phyloP scores from a whole-genome alignment of 2,888 invertebrate species.

The Polylopha cassiicola region DNA sequence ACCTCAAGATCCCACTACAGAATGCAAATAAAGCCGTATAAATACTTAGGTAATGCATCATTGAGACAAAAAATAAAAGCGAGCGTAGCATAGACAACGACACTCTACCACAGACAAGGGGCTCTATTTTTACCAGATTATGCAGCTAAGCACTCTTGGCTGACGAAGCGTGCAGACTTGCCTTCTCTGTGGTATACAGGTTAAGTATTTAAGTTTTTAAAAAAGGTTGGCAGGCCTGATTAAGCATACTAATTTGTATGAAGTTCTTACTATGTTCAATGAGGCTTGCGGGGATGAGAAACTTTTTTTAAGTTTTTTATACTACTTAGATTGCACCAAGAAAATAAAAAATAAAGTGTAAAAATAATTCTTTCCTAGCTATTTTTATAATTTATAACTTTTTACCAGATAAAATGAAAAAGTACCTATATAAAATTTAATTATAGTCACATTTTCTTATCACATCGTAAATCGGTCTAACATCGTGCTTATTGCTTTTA shows the following conservation, averaged over 20 bases:
- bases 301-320: too few relatives aligned
- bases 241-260: slow-evolving; percentile 22
- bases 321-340: too few relatives aligned
- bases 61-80: slow-evolving; percentile 40
- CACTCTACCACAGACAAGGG: slow-evolving; percentile 43
- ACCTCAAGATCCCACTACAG: too few relatives aligned
- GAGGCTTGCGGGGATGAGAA: too few relatives aligned
- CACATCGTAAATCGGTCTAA: too few relatives aligned
- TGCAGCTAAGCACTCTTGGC: slow-evolving; percentile 47
- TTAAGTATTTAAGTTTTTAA: slow-evolving; percentile 21
- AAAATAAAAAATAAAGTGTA: too few relatives aligned
- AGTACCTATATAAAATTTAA: too few relatives aligned
- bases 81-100: slow-evolving; percentile 36
- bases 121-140: slow-evolving; percentile 69
- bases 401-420: too few relatives aligned
- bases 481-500: too few relatives aligned
- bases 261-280: slow-evolving; percentile 22
- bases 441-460: too few relatives aligned
- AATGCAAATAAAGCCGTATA: slow-evolving; percentile 4
- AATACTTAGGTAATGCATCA: slow-evolving; percentile 33
- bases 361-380: too few relatives aligned
- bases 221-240: slow-evolving; percentile 23
- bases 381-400: too few relatives aligned
- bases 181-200: slow-evolving; percentile 16
- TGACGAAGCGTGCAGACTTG: slow-evolving; percentile 29